Evolutionary conservation across 53 echinoderm and acorn worm species (phyloP), one percentile per base, ranked within the genome.

Genomic region (Crossaster papposus): DNA sequence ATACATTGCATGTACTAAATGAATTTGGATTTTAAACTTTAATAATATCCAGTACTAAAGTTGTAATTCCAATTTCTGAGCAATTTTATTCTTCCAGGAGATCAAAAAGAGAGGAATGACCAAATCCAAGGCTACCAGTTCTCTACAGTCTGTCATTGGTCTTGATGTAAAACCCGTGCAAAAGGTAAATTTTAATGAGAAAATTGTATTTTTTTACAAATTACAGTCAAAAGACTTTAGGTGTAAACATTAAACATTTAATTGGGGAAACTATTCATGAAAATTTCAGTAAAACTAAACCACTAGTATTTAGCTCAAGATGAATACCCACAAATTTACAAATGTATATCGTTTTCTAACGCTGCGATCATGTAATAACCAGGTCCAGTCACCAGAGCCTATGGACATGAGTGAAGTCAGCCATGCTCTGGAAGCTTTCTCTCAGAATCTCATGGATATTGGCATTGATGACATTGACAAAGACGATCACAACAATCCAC

Each of bases 401-500:
- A 83, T 92, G 89, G 95, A 95, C 53, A 85, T 81, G 79, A 91
- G 82, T 31, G 91, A 90, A n/a, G 89, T 95, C 30, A 89, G 73
- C 34, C 58, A 63, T 38, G 91, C 91, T 3, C 33, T 91, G 35
- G 91, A 89, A 53, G 92, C 93, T 26, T 95, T 93, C 65, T 95
- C 93, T 22, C 88, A 95, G 37, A 90, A 90, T 54, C 70, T 89
- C 18, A 52, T 83, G 4, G 74, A 62, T 26, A 58, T 58, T 4
- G 76, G 80, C 54, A 86, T 97, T 55, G 97, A 97, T 82, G 97
- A 97, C 89, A 97, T 97, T 37, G 97, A 97, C 82, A 90, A 94
- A 52, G 84, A 94, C 36, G 97, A 97, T 83, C 80, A 83, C 51
- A 90, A 94, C 26, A 95, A 94, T 90, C 97, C 97, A 55, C 97